Base-by-base conservation (phyloP, 1,140 invertebrate species). In the Monochamus saltuarius region DNA sequence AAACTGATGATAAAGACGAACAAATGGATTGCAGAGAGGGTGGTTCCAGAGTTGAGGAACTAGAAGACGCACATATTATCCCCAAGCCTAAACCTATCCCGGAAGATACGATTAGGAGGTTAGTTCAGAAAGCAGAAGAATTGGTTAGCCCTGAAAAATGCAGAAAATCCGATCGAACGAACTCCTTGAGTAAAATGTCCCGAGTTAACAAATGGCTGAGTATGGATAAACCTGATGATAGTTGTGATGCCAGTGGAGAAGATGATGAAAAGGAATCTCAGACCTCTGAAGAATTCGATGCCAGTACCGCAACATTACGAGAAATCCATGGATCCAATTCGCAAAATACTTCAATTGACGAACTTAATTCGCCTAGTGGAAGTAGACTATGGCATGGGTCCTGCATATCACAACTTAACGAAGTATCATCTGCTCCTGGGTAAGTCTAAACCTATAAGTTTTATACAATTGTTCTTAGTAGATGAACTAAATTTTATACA, bases 161-260 rank as follows among this genome's bases (percentile, higher is more conserved):
- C 73, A 66, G 77, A 62, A 69, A 76, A 64, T 49, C 49, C 7
- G 59, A 64, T 40, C 70, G 67, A 68, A 56, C 51, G 40, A 65
- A 64, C 70, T 78, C 13, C 72, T 76, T 72, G 54, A 74, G 67
- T 52, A 88, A 88, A 73, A 85, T 87, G 73, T 82, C 83, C 0
- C 78, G 87, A 43, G 84, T 89, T 37, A 87, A 86, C 69, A 85
- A 88, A 72, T 89, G 54, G 85, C 82, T 69, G 61, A 80, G 61
- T 67, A 75, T 71, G 58, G 79, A 83, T 10, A 73, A 66, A 61
- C 67, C 71, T 0, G 72, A 69, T 54, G 69, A 75, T 51, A 75
- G 72, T 73, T 95, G 93, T 75, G 92, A 96, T 73, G 93, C 93
- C 0, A 94, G 92, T 62, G 89, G 91, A 16, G 92, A 95, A 79